Percentiles rank a stretch among this genome's conserved stretches.
Evolutionary conservation across 2,888 invertebrate species (phyloP).

Genomic region (Thereva nobilitata): DNA sequence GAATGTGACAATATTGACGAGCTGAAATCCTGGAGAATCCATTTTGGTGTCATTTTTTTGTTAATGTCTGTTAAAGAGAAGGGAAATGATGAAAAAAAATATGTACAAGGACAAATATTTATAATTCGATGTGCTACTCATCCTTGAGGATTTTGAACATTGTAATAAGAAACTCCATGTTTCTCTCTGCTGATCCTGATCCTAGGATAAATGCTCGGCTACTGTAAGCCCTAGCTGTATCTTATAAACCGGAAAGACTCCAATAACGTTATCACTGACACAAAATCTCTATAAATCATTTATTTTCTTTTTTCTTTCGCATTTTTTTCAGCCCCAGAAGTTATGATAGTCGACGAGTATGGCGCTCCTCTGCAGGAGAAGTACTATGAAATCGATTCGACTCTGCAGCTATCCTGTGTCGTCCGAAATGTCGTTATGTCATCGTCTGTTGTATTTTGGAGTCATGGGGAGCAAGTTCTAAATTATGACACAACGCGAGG

Average conservation of each 20-base stretch:
- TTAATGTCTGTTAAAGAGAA: too few species aligned
- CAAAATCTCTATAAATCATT: slow-evolving; percentile 24
- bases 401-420: slow-evolving; percentile 62
- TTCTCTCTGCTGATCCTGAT: too few species aligned
- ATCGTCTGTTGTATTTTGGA: slow-evolving; percentile 62
- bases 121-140: too few species aligned
- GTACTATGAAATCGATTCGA: slow-evolving; percentile 63
- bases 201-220: too few species aligned
- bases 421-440: slow-evolving; percentile 62
- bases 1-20: too few species aligned
- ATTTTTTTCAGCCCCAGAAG: slow-evolving; percentile 60
- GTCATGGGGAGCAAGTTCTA: slow-evolving; percentile 60
- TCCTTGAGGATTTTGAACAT: too few species aligned
- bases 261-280: slow-evolving; percentile 27
- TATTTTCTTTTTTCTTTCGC: slow-evolving; percentile 9
- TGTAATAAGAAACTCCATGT: too few species aligned
- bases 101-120: too few species aligned
- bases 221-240: too few species aligned
- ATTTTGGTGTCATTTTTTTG: too few species aligned
- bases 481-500: slow-evolving; percentile 62
- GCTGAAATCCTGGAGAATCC: too few species aligned
- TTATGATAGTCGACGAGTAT: slow-evolving; percentile 62
- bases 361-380: slow-evolving; percentile 62
- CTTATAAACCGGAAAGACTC: not conserved
- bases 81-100: too few species aligned